These are phyloP conservation scores for Aspidiotus rigidus DNA, from an alignment of 2,888 invertebrate species.

Conservation along the genomic window DNA sequence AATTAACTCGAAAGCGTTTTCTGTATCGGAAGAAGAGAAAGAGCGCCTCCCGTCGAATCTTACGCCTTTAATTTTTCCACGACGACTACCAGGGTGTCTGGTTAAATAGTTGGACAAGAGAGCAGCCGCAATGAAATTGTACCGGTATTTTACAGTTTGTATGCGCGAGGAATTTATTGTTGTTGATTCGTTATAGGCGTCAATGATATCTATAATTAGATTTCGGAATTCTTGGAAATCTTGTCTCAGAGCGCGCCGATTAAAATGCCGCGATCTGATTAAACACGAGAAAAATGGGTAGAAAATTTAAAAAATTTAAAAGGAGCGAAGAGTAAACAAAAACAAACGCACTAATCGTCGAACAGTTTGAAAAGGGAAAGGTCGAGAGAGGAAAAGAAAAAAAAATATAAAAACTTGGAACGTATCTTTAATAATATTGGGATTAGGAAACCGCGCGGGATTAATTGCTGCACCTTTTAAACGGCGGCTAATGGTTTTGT, in stretches of 20 bases:
- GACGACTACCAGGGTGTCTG: slow-evolving; percentile 28
- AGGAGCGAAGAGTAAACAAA: too few relatives aligned
- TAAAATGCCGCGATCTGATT: not conserved
- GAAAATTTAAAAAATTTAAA: too few relatives aligned
- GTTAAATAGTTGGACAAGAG: slow-evolving; percentile 21
- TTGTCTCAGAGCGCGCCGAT: not conserved
- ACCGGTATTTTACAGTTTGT: not conserved
- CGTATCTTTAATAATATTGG: too few relatives aligned
- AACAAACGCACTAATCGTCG: too few relatives aligned
- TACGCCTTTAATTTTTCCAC: slow-evolving; percentile 28
- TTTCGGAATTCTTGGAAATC: not conserved
- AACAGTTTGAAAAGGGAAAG: too few relatives aligned
- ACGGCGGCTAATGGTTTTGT: too few relatives aligned
- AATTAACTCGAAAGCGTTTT: slow-evolving; percentile 31
- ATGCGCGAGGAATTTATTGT: slow-evolving; percentile 25
- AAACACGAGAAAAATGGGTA: not conserved
- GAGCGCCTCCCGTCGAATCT: slow-evolving; percentile 30
- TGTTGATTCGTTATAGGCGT: slow-evolving; percentile 31
- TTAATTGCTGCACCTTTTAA: too few relatives aligned
- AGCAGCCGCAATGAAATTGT: slow-evolving; percentile 20
- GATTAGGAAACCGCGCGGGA: too few relatives aligned
- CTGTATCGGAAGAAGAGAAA: slow-evolving; percentile 5
- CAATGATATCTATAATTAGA: slow-evolving; percentile 33
- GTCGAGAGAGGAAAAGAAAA: too few relatives aligned
- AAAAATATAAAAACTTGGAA: too few relatives aligned